These are phyloP conservation scores for Nibea albiflora DNA, from an alignment of 2,113 vertebrate genomes.

Conservation along the genomic window DNA sequence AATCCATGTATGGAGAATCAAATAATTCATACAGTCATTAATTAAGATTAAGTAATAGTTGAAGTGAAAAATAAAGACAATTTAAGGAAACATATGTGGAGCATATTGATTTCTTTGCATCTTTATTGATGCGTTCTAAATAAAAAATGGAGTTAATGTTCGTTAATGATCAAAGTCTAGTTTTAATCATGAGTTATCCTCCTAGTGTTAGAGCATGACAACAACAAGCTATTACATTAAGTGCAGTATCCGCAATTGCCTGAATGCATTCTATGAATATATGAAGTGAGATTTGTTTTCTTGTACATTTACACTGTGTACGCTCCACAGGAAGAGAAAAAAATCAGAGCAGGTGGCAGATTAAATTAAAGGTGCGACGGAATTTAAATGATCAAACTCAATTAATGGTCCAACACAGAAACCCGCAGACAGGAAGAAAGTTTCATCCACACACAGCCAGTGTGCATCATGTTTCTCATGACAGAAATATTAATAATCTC, in stretches of 20 bases:
- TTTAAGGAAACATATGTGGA: background rate
- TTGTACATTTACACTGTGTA: no score
- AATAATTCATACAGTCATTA: background rate
- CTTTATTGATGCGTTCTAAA: no score
- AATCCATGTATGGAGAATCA: background rate
- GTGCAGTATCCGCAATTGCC: background rate
- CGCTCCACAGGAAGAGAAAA: background rate
- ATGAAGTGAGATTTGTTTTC: background rate
- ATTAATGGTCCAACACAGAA: background rate
- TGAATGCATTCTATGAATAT: background rate
- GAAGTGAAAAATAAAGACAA: background rate
- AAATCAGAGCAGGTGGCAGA: background rate
- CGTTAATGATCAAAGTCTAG: background rate
- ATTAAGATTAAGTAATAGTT: background rate
- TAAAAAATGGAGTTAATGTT: background rate
- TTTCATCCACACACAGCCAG: background rate
- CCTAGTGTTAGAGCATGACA: background rate
- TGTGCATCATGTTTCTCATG: background rate
- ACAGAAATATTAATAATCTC: background rate
- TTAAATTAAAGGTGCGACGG: background rate
- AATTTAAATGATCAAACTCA: background rate
- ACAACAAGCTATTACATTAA: constrained; percentile 2
- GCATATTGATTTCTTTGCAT: background rate
- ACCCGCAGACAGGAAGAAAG: background rate
- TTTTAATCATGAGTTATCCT: background rate